phyloP scores from a whole-genome alignment of 1,140 invertebrate species.

The Leucophenga varia region DNA sequence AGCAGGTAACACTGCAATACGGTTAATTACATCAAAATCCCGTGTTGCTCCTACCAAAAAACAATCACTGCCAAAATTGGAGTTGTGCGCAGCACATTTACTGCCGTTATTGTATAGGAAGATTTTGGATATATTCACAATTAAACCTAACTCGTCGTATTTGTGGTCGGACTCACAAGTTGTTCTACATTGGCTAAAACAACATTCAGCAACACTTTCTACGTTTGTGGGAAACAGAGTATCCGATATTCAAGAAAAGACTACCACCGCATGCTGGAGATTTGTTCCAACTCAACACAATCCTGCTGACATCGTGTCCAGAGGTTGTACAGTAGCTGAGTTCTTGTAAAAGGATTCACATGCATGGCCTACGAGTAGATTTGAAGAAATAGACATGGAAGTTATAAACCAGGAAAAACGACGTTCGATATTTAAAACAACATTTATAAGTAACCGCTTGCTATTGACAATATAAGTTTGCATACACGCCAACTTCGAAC shows the following conservation, averaged over 20 bases:
- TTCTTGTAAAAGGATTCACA: not conserved
- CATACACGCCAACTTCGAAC: not conserved
- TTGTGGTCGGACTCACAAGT: slow-evolving; percentile 6
- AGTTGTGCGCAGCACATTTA: slow-evolving; percentile 5
- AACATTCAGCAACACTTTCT: slow-evolving; percentile 3
- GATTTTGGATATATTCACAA: not conserved
- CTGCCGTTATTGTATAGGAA: not conserved
- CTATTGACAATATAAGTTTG: not conserved
- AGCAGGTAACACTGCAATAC: not conserved
- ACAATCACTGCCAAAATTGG: not conserved
- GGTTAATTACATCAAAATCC: slow-evolving; percentile 4
- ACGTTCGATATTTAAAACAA: not conserved
- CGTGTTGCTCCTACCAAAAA: slow-evolving; percentile 4
- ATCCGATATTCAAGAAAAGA: slow-evolving; percentile 4
- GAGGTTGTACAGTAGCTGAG: not conserved
- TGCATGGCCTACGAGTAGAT: not conserved
- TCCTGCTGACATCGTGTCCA: slow-evolving; percentile 3
- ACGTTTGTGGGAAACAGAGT: slow-evolving; percentile 2
- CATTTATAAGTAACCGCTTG: not conserved
- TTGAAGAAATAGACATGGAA: not conserved
- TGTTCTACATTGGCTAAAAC: slow-evolving; percentile 7
- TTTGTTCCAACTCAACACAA: not conserved
- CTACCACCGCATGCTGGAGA: not conserved
- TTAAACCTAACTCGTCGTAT: not conserved
- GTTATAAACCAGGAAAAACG: not conserved